A percentile compares a stretch with the other conserved stretches of the same genome.
phyloP scores from a whole-genome alignment of 2,888 invertebrate genomes.

The Malthinus seriepunctatus region DNA sequence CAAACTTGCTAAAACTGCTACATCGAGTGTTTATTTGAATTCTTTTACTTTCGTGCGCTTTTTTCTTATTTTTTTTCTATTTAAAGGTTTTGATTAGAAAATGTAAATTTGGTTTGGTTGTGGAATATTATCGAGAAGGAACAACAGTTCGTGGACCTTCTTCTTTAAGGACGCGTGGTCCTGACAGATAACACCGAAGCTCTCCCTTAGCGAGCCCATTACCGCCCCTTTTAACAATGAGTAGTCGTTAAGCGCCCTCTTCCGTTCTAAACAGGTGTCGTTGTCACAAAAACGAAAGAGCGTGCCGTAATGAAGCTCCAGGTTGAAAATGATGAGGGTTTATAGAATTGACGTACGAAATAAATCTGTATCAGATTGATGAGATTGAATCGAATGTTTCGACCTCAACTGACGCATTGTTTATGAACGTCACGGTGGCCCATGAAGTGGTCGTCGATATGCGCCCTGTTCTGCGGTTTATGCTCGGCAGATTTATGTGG shows the following conservation, averaged over 20 bases:
- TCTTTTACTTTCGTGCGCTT: slow-evolving; percentile 3
- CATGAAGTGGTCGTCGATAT: slow-evolving; percentile 46
- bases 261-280: slow-evolving; percentile 48
- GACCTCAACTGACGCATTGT: slow-evolving; percentile 47
- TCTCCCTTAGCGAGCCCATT: slow-evolving; percentile 49
- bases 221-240: slow-evolving; percentile 46
- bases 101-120: too few relatives aligned
- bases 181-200: slow-evolving; percentile 53
- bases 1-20: slow-evolving; percentile 26
- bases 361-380: slow-evolving; percentile 44
- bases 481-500: slow-evolving; percentile 51
- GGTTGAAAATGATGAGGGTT: slow-evolving; percentile 34
- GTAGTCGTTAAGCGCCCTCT: slow-evolving; percentile 46
- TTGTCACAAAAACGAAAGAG: slow-evolving; percentile 44
- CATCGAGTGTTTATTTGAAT: slow-evolving; percentile 22
- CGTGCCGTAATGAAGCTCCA: slow-evolving; percentile 43
- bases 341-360: slow-evolving; percentile 30
- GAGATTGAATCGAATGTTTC: slow-evolving; percentile 47
- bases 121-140: slow-evolving; percentile 19
- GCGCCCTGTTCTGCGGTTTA: slow-evolving; percentile 47
- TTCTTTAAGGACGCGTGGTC: slow-evolving; percentile 45
- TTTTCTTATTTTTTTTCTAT: too few relatives aligned
- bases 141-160: slow-evolving; percentile 27
- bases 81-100: too few relatives aligned
- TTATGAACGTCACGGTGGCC: slow-evolving; percentile 46